Evolutionary conservation across 2,797 vertebrate species (phyloP).

Genomic region (Melanotaenia trifasciata): DNA sequence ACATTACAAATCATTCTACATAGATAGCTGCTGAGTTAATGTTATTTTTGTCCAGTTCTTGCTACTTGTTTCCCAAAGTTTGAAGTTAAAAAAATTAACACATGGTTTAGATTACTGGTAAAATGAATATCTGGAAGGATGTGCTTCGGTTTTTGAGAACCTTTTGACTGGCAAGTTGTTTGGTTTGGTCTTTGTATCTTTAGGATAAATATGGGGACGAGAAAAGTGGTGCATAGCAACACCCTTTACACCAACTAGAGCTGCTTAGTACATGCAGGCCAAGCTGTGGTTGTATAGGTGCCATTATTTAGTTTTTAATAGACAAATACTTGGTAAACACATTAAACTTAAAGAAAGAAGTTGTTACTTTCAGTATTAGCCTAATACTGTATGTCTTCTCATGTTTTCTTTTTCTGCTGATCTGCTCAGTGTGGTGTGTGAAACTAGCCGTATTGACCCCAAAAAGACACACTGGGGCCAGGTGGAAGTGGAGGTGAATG

Average conservation of each 20-base stretch:
- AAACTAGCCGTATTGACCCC: conserved; percentile 73
- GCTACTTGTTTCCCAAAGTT: not conserved
- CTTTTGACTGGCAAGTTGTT: not conserved
- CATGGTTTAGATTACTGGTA: not conserved
- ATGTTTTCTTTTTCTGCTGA: conserved; percentile 3
- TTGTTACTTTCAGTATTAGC: not conserved
- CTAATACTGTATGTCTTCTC: not conserved
- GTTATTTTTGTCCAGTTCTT: not conserved
- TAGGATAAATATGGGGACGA: not conserved
- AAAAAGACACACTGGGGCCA: conserved; percentile 19
- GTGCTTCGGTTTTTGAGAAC: not conserved
- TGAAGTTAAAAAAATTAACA: conserved; percentile 1
- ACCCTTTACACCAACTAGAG: not conserved
- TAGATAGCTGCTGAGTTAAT: conserved; percentile 18
- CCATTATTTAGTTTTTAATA: not conserved
- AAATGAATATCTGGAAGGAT: not conserved
- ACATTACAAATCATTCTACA: conserved; percentile 10
- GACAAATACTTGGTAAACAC: not conserved
- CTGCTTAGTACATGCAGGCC: not conserved
- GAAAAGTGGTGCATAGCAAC: not conserved
- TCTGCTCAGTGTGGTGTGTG: conserved; percentile 89
- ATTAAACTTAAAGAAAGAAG: not conserved
- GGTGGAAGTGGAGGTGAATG: conserved; percentile 87
- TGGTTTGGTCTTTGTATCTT: not conserved
- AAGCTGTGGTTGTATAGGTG: not conserved